Percentiles rank a stretch among this genome's conserved stretches.
phyloP scores from a whole-genome alignment of 2,797 vertebrate genomes.

The Craterocephalus amniculus region DNA sequence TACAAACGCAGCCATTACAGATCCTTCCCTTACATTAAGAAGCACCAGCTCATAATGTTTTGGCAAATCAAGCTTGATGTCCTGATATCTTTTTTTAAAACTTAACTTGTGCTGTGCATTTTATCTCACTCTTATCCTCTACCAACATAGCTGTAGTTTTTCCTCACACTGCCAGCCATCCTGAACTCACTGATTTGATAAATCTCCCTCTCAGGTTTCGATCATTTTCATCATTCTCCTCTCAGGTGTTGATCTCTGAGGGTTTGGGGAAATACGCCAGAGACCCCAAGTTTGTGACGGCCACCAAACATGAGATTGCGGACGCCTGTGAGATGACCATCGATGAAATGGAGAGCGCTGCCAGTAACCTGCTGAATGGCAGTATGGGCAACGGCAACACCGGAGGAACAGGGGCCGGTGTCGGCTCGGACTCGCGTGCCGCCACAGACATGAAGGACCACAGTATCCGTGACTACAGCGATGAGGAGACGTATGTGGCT shows the following conservation, averaged over 20 bases:
- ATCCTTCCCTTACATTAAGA: background rate
- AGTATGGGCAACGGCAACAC: slow-evolving; percentile 77
- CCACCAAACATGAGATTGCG: slow-evolving; percentile 93
- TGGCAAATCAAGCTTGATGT: background rate
- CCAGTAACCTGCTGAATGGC: slow-evolving; percentile 92
- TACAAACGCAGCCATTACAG: background rate
- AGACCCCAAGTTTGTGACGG: slow-evolving; percentile 96
- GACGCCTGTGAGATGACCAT: slow-evolving; percentile 97
- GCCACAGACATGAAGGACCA: slow-evolving; percentile 81
- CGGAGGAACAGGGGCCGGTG: slow-evolving; percentile 61
- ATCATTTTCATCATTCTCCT: slow-evolving; percentile 30
- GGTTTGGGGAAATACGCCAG: slow-evolving; percentile 93
- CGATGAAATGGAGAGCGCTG: slow-evolving; percentile 98
- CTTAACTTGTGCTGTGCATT: background rate
- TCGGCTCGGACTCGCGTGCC: slow-evolving; percentile 76
- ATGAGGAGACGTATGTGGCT: slow-evolving; percentile 88
- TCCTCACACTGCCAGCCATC: background rate
- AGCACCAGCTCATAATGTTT: background rate
- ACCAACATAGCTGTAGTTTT: background rate
- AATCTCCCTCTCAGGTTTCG: background rate
- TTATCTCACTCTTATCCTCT: background rate
- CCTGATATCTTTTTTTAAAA: background rate
- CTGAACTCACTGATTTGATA: background rate
- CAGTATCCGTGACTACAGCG: slow-evolving; percentile 87
- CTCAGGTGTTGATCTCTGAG: slow-evolving; percentile 95